Base-by-base conservation (phyloP, 2,113 vertebrate species). In the Ahaetulla prasina region DNA sequence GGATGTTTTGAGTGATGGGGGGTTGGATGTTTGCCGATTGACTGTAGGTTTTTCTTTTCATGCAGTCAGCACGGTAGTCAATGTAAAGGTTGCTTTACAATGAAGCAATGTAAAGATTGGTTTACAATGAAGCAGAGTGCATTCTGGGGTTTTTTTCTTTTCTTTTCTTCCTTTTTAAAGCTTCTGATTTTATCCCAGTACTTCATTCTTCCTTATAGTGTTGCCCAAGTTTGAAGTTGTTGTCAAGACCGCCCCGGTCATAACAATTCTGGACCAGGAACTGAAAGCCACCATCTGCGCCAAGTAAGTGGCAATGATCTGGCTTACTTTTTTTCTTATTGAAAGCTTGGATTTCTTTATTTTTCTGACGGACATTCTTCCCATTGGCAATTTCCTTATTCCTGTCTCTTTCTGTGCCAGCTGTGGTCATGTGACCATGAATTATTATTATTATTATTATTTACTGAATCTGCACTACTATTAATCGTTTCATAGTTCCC, bases 151-250 rank as follows among this genome's bases (percentile, higher is more conserved):
- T n/a, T n/a, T n/a, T n/a, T 5, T 12, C 8, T 22, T 1, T 22
- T 47, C 16, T 20, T 74, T 63, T 86, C 14, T 8, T 30, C n/a
- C 49, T 1, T 80, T 80, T 80, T 39, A 35, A 80, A 80, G 39
- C 39, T 20, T 8, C 16, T 39, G 35, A 80, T 68, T 11, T 92
- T 85, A 68, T 94, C 68, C 91, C 3, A 53, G 20, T 11, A 91
- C 49, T 86, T 39, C 94, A 93, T 94, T 53, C 92, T 88, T 95
- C 86, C 91, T 45, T 57, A 2, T 2, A 98, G 98, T 98, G 92
- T 96, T 98, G 93, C 97, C 97, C 55, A 98, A 95, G 54, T 98
- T 96, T 0, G 97, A 97, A 60, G 97, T 98, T 10, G 27, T 88
- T 89, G 96, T 98, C 43, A 96, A 92, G 54, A 8, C 95, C 20